Conservation (phyloP, 1,140 invertebrate species). For the Harlomillsia oculata region DNA sequence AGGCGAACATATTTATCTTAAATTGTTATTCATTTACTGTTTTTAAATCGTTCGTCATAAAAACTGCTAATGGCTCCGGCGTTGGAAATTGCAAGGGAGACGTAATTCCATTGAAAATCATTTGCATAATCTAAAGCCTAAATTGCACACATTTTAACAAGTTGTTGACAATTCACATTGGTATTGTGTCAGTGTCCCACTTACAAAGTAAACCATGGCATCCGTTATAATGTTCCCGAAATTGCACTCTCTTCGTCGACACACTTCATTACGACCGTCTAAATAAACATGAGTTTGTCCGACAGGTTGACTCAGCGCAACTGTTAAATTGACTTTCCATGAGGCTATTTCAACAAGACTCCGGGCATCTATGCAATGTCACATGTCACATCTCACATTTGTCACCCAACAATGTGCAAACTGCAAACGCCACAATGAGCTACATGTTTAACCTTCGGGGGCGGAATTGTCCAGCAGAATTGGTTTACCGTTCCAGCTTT, state of each 20-base stretch:
- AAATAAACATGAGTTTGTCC: slow-evolving; percentile 57
- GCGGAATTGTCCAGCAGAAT: slow-evolving; percentile 60
- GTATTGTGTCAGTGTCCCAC: too few relatives aligned
- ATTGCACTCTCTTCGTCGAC: slow-evolving; percentile 43
- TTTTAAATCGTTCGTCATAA: too few relatives aligned
- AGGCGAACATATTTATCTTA: too few relatives aligned
- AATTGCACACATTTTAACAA: too few relatives aligned
- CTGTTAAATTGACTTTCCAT: slow-evolving; percentile 43
- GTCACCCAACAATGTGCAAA: not conserved
- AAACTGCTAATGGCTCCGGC: not conserved
- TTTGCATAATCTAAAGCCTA: not conserved
- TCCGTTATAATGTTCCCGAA: slow-evolving; percentile 43
- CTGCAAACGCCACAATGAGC: not conserved
- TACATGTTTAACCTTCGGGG: slow-evolving; percentile 47
- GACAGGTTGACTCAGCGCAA: slow-evolving; percentile 47
- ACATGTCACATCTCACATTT: not conserved
- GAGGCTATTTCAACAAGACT: not conserved
- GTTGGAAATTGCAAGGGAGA: not conserved
- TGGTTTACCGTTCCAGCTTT: slow-evolving; percentile 60
- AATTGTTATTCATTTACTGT: too few relatives aligned
- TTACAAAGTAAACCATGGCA: slow-evolving; percentile 41
- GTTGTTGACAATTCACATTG: too few relatives aligned
- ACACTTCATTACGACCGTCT: slow-evolving; percentile 44
- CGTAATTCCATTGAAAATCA: slow-evolving; percentile 4
- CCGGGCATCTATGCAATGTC: not conserved